Evolutionary conservation across 2,888 invertebrate genomes (phyloP), one percentile per base, ranked within the genome.

Genomic region (Hoplodrina blanda): DNA sequence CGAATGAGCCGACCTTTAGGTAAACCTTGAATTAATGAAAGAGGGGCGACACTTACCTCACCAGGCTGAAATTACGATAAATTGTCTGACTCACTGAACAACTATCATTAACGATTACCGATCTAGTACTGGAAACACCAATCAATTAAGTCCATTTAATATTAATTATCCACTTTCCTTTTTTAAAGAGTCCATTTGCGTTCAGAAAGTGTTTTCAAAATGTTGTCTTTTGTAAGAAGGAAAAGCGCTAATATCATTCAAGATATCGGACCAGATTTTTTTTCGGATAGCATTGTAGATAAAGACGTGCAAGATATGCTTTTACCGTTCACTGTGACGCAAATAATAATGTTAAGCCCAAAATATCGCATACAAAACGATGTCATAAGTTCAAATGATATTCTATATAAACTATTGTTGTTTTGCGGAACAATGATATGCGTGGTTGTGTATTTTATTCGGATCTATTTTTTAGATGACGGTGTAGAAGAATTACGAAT

Each of bases 231-330:
- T 17, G 8, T 41, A 5, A 37, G 4, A 62, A 25, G 17, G 17
- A 54, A 37, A 25, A 54, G 37, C 20, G 11, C 6, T 15, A 54
- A 49, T 62, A n/a, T 49, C 13, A 1, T 33, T 1, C 19, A 46
- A n/a, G 2, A 33, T 62, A 44, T 30, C 10, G 52, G 7, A 33
- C 17, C 4, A 17, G 4, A 44, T 0, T 6, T 17, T 17, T 17
- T 11, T 20, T 13, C 2, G 13, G 0, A 44, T 10, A 69, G 15
- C 10, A 4, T 11, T 13, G 17, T 69, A 7, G 69, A 69, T 19
- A 50, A 69, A 69, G 69, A 56, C n/a, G 25, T 69, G 10, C 55
- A 69, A 5, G 25, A 41, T 2, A 69, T 69, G 25, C 13, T 69
- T 4, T 17, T 37, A 2, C 68, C 68, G 11, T 30, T 69, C 0